Base-by-base conservation (phyloP, 2,888 invertebrate species). In the Xestia sexstrigata region DNA sequence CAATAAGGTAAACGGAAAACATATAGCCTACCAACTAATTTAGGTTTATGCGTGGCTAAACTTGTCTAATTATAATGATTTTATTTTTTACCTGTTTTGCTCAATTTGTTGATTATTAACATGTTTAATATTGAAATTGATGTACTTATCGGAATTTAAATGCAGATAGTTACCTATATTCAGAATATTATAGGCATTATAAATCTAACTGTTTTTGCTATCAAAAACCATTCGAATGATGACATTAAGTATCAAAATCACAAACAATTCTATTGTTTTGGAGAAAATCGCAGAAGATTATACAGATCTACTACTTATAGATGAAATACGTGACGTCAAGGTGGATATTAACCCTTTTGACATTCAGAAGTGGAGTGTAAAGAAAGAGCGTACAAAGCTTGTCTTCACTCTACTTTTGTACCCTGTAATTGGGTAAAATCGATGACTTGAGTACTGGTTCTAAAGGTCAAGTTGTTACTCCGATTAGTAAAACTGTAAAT, bases 251-350 rank as follows among this genome's bases (percentile, higher is more conserved):
- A 70, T 49, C 8, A 26, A 67, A 63, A 45, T 81, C 30, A 65
- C 11, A 35, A 74, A 60, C 52, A 47, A 84, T 81, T 82, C 76
- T 84, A 65, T 70, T 82, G 82, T 84, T 42, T 55, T 2, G 8
- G 13, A 81, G 20, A 55, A 66, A 52, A 69, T 69, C 45, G n/a
- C 9, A 13, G 20, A 83, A 30, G 35, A 60, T 60, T 52, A 68
- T 80, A 74, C 17, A 49, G 26, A 45, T 72, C 15, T 45, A 55
- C 5, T 9, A 26, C 0, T 26, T 39, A 2, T 52, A 52, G 35
- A 55, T 73, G 17, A 65, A 66, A 47, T 35, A 62, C 69, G 35
- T 83, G 52, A 26, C 26, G 23, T 23, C 0, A 13, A n/a, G 42
- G 23, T 45, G n/a, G 8, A n/a, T 35, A 62, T 23, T 52, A 58